Percentiles rank a stretch among this genome's conserved stretches.
Conservation (phyloP, 35 echinoderm and acorn worm genomes). For the Patiria miniata region DNA sequence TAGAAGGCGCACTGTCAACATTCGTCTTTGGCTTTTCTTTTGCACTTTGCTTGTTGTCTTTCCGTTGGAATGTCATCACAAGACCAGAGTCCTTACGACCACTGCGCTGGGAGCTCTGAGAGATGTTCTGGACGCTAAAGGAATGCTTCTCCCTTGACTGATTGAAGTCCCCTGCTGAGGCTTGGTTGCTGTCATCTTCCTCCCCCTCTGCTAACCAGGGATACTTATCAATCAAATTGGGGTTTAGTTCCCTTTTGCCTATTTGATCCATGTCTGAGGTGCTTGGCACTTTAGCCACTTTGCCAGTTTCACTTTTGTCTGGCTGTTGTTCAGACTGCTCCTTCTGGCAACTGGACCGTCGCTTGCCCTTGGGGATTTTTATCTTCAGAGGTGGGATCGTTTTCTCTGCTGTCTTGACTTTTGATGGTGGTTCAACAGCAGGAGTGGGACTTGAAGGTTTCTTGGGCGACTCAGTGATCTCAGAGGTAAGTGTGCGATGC, state of each 20-base stretch:
- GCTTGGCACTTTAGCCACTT: neutral
- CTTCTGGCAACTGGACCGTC: conserved; percentile 15
- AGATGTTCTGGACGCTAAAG: conserved; percentile 72
- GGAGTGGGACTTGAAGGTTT: conserved; percentile 12
- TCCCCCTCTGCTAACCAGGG: conserved; percentile 68
- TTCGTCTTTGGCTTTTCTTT: neutral
- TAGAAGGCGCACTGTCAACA: conserved; percentile 9
- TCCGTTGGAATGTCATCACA: conserved; percentile 2
- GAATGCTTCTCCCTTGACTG: conserved; percentile 18
- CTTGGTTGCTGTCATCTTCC: neutral
- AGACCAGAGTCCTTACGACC: neutral
- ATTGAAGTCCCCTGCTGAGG: conserved; percentile 19
- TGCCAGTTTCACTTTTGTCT: conserved; percentile 28
- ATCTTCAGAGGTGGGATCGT: neutral
- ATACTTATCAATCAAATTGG: conserved; percentile 66
- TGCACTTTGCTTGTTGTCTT: neutral
- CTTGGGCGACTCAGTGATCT: conserved; percentile 39
- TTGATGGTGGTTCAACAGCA: conserved; percentile 1
- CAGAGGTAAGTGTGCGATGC: conserved; percentile 57
- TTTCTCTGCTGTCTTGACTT: conserved; percentile 25
- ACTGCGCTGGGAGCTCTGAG: conserved; percentile 49
- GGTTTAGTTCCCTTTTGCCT: conserved; percentile 60
- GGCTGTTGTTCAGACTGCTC: neutral
- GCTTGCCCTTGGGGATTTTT: conserved; percentile 38
- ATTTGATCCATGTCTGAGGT: conserved; percentile 49